Evolutionary conservation across 2,888 invertebrate species (phyloP).

Genomic region (Caenorhabditis uteleia): DNA sequence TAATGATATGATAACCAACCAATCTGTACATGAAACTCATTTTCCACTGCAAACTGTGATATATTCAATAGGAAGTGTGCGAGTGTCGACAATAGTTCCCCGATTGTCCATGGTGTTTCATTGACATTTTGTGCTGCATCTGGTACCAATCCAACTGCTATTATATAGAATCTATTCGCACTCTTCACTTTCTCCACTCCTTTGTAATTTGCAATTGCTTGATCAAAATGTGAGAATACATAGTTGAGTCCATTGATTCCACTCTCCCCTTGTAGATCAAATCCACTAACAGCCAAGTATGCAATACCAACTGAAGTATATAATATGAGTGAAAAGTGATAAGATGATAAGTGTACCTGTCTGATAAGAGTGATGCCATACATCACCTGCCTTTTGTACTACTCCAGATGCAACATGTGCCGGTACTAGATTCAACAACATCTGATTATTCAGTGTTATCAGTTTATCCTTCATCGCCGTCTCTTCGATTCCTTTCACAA

Average conservation of each 20-base stretch:
- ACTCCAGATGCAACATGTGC: constrained; percentile 60
- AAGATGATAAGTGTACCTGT: too few species aligned
- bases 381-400: constrained; percentile 39
- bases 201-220: constrained; percentile 44
- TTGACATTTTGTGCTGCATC: constrained; percentile 64
- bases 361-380: constrained; percentile 51
- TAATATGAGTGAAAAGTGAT: neutral
- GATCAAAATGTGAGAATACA: constrained; percentile 57
- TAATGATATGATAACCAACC: too few species aligned
- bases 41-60: constrained; percentile 56
- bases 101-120: constrained; percentile 67
- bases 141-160: constrained; percentile 66
- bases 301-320: constrained; percentile 48
- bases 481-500: constrained; percentile 55
- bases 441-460: constrained; percentile 54
- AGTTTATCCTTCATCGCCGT: constrained; percentile 39
- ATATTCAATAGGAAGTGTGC: constrained; percentile 57
- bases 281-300: constrained; percentile 52
- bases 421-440: constrained; percentile 62
- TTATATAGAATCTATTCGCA: constrained; percentile 62
- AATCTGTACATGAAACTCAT: constrained; percentile 61
- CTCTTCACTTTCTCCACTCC: constrained; percentile 66
- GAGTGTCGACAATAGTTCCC: constrained; percentile 62
- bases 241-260: constrained; percentile 56
- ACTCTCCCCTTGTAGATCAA: constrained; percentile 48